phyloP scores from a whole-genome alignment of 2,797 vertebrate species.

The Dipus sagitta region DNA sequence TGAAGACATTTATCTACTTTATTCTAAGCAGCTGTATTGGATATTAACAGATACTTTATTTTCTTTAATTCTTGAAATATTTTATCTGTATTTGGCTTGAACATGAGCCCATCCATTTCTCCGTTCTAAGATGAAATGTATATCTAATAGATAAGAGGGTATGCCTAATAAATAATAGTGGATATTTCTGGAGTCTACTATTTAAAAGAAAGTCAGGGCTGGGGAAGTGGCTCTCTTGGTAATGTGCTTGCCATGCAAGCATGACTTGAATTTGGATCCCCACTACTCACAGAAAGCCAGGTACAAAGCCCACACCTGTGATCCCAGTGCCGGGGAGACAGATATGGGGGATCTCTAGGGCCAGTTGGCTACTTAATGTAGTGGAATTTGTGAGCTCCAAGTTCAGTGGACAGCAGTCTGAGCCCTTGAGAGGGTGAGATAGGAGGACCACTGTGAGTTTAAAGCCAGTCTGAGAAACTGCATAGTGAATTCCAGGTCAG shows the following conservation, averaged over 20 bases:
- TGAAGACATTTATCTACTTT: not conserved
- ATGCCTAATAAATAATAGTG: slow-evolving; percentile 2
- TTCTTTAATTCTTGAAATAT: slow-evolving; percentile 53
- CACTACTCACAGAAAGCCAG: not conserved
- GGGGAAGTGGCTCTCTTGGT: too few relatives aligned
- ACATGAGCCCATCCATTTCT: not conserved
- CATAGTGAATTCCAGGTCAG: too few relatives aligned
- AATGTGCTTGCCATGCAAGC: too few relatives aligned
- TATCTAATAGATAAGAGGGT: slow-evolving; percentile 4
- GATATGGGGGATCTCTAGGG: not conserved
- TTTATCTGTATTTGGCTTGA: slow-evolving; percentile 38
- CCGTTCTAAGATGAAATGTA: not conserved
- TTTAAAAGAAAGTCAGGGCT: slow-evolving; percentile 35
- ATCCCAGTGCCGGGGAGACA: not conserved
- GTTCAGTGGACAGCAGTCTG: too few relatives aligned
- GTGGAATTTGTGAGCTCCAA: too few relatives aligned
- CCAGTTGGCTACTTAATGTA: too few relatives aligned
- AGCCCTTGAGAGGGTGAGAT: too few relatives aligned
- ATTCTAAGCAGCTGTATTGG: not conserved
- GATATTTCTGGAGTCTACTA: not conserved
- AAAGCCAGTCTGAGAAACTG: too few relatives aligned
- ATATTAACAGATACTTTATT: slow-evolving; percentile 21
- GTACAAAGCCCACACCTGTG: not conserved
- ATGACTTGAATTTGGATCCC: too few relatives aligned
- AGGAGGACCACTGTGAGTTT: too few relatives aligned